Conservation (phyloP, 1,140 invertebrate genomes). For the Asobara japonica region DNA sequence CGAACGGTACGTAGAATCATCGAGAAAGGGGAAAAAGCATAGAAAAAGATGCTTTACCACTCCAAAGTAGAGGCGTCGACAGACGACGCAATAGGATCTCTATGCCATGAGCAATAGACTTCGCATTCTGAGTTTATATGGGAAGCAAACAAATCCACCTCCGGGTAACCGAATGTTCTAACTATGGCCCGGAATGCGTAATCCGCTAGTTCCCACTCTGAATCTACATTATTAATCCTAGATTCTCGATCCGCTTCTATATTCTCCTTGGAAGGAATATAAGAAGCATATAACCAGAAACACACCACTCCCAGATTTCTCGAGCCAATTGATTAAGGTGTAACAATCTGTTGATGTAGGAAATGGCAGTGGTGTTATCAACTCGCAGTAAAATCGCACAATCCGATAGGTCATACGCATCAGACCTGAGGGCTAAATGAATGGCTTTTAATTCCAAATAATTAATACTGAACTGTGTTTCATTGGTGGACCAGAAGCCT, state of each 20-base stretch:
- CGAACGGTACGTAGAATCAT: slow-evolving; percentile 29
- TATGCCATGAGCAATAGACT: slow-evolving; percentile 45
- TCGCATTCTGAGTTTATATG: slow-evolving; percentile 42
- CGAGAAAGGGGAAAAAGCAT: slow-evolving; percentile 37
- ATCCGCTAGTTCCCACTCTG: slow-evolving; percentile 20
- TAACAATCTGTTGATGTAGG: not conserved
- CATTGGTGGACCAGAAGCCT: not conserved
- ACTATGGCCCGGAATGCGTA: slow-evolving; percentile 16
- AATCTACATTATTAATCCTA: not conserved
- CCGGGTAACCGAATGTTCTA: slow-evolving; percentile 2
- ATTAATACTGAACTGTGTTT: not conserved
- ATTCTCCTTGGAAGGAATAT: slow-evolving; percentile 32
- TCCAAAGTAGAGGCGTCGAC: slow-evolving; percentile 30
- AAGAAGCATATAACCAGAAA: slow-evolving; percentile 36
- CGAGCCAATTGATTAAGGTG: not conserved
- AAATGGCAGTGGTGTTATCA: not conserved
- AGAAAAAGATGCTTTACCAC: slow-evolving; percentile 32
- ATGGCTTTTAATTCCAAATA: not conserved
- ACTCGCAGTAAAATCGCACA: slow-evolving; percentile 7
- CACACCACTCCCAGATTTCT: slow-evolving; percentile 40
- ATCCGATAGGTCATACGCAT: slow-evolving; percentile 24
- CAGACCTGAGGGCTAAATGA: not conserved
- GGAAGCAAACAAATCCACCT: slow-evolving; percentile 47
- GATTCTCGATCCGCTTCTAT: slow-evolving; percentile 13
- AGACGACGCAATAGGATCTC: slow-evolving; percentile 34